phyloP scores from a whole-genome alignment of 2,888 invertebrate genomes.

The Chydorus sphaericus region DNA sequence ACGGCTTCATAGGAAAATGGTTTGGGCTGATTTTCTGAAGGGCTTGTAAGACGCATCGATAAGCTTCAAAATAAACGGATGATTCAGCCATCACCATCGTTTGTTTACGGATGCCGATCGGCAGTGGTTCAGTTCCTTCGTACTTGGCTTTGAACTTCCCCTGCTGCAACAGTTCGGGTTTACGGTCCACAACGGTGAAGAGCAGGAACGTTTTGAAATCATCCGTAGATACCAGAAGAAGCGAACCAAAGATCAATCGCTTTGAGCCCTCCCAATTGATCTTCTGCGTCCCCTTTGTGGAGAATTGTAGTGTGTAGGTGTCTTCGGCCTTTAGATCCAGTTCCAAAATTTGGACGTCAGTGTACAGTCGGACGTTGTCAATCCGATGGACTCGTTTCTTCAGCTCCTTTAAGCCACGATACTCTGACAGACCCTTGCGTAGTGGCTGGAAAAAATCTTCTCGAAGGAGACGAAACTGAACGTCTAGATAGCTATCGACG shows the following conservation, averaged over 20 bases:
- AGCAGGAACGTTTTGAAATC: slow-evolving; percentile 51
- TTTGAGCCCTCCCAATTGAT: slow-evolving; percentile 37
- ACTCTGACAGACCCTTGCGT: slow-evolving; percentile 45
- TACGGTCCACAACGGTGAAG: slow-evolving; percentile 48
- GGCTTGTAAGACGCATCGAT: slow-evolving; percentile 54
- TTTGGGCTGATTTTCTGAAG: slow-evolving; percentile 41
- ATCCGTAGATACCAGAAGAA: slow-evolving; percentile 54
- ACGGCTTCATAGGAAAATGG: slow-evolving; percentile 49
- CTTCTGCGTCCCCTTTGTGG: slow-evolving; percentile 25
- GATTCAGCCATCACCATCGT: slow-evolving; percentile 55
- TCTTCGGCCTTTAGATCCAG: not conserved
- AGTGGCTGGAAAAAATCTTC: slow-evolving; percentile 67
- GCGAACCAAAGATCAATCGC: slow-evolving; percentile 51
- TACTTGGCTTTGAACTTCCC: slow-evolving; percentile 38
- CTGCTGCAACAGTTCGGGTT: slow-evolving; percentile 31
- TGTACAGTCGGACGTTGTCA: slow-evolving; percentile 19
- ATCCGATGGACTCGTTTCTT: slow-evolving; percentile 12
- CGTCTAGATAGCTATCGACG: slow-evolving; percentile 56
- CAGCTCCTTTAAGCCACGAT: slow-evolving; percentile 21
- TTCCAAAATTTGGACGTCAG: slow-evolving; percentile 15
- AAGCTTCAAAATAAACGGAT: slow-evolving; percentile 66
- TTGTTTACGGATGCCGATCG: slow-evolving; percentile 22
- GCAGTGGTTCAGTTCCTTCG: slow-evolving; percentile 17
- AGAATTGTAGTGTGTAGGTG: slow-evolving; percentile 4
- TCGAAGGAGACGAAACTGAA: slow-evolving; percentile 59